Evolutionary conservation across 2,113 vertebrate species (phyloP), one percentile per base, ranked within the genome.

Genomic region (Saccopteryx leptura): DNA sequence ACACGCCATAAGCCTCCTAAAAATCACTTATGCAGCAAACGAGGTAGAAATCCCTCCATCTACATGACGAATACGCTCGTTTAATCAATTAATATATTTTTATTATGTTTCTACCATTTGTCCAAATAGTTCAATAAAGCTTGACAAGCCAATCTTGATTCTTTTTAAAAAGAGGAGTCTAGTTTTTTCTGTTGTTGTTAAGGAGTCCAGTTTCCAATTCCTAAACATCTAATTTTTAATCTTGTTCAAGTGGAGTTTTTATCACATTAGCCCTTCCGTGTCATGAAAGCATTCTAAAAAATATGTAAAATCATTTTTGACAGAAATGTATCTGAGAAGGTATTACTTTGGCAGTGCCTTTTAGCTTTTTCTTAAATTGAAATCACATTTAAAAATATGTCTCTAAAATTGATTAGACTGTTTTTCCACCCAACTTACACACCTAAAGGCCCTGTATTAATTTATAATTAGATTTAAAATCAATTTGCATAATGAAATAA

Each of bases 381-480:
- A 60, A 69, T 85, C 66, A 58, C 76, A 63, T 80, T 91, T 83
- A 33, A 66, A 94, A 95, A 93, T 24, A 54, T 82, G 54, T 56
- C 76, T 97, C 91, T 82, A 86, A 88, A 93, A 84, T 78, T 79
- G 69, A 82, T 86, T 92, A 88, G 50, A 63, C 6, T 50, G 21
- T 76, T 91, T 97, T 26, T 63, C 7, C n/a, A 78, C 50, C 18
- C 26, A 79, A 68, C 69, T 83, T 75, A 54, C 50, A 94, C 8
- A 87, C 48, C 89, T 75, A 83, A 13, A 46, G 39, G 9, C 7
- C 24, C 8, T 56, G 5, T 74, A 91, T 91, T 95, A 92, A 90
- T 91, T 96, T 33, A 83, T 56, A 21, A 88, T 95, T 96, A 78
- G 56, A 87, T 94, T 94, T 94, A 88, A 94, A 90, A 39, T 72